Percentiles rank a stretch among this genome's conserved stretches.
Conservation (phyloP, 2,797 vertebrate genomes). For the Discoglossus pictus region DNA sequence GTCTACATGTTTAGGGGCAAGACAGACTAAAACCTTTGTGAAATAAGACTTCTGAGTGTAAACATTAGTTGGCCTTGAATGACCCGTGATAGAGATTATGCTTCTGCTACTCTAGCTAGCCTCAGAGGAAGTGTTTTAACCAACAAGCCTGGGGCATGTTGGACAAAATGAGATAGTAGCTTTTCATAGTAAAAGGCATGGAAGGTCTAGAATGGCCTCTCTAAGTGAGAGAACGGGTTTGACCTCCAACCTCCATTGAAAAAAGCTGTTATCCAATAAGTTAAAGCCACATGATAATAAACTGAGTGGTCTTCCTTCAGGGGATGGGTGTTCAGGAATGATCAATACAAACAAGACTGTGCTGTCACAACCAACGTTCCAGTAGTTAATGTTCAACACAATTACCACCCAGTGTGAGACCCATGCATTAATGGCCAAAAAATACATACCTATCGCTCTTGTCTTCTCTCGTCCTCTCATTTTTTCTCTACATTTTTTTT, state of each 20-base stretch:
- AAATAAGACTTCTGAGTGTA: slow-evolving; percentile 34
- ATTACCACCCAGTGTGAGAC: slow-evolving; percentile 26
- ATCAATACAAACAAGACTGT: slow-evolving; percentile 15
- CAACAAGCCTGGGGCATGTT: slow-evolving; percentile 21
- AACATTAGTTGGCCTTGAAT: slow-evolving; percentile 46
- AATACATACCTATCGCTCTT: no score
- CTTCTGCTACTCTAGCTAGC: slow-evolving; percentile 14
- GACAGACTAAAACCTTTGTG: slow-evolving; percentile 30
- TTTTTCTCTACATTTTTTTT: no score
- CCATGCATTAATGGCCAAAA: slow-evolving; percentile 7
- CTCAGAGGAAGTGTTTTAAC: slow-evolving; percentile 32
- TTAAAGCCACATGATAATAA: slow-evolving; percentile 22
- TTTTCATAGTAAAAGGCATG: slow-evolving; percentile 18
- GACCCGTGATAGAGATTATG: slow-evolving; percentile 41
- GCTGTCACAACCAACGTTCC: slow-evolving; percentile 1
- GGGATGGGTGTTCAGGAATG: slow-evolving; percentile 10
- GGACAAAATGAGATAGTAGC: slow-evolving; percentile 31
- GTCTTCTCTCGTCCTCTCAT: no score
- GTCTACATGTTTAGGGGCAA: slow-evolving; percentile 33
- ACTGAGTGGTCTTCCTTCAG: slow-evolving; percentile 29
- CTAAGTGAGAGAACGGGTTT: slow-evolving; percentile 31
- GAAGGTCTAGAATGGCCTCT: slow-evolving; percentile 20
- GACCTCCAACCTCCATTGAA: slow-evolving; percentile 38
- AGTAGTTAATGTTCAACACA: neutral
- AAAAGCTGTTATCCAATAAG: slow-evolving; percentile 17